These are phyloP conservation scores for Cephalopholis sonnerati DNA, from an alignment of 2,113 vertebrate species.

Conservation along the genomic window DNA sequence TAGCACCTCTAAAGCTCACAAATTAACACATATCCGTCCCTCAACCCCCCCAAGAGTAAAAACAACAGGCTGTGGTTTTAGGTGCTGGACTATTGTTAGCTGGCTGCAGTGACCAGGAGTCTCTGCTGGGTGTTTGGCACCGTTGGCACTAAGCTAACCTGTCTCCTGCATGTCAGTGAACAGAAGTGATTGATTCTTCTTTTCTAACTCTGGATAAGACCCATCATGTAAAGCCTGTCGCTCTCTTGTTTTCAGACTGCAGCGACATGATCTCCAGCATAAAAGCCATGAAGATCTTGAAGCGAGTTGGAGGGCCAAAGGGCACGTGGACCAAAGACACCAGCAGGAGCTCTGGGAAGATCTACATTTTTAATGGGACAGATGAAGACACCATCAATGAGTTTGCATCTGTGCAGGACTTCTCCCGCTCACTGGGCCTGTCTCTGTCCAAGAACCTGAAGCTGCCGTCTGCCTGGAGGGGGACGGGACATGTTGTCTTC, in stretches of 20 bases:
- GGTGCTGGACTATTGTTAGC: too few relatives aligned
- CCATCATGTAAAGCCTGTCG: neutral
- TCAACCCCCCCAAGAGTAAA: too few relatives aligned
- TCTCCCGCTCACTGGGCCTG: constrained; percentile 88
- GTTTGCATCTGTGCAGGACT: constrained; percentile 91
- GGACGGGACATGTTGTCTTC: constrained; percentile 92
- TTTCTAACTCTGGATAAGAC: neutral
- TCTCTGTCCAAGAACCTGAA: constrained; percentile 87
- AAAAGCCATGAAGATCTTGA: constrained; percentile 97
- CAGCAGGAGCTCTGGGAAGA: constrained; percentile 84
- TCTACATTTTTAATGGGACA: constrained; percentile 92
- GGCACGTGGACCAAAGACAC: constrained; percentile 96
- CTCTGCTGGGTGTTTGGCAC: too few relatives aligned
- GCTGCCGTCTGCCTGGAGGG: constrained; percentile 91
- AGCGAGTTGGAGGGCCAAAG: constrained; percentile 88
- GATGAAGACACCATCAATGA: constrained; percentile 88
- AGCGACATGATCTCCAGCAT: constrained; percentile 93
- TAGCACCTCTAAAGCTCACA: too few relatives aligned
- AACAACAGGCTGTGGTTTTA: too few relatives aligned
- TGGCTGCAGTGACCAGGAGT: too few relatives aligned
- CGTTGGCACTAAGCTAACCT: too few relatives aligned
- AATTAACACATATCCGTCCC: too few relatives aligned
- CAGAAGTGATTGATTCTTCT: neutral
- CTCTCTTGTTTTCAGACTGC: constrained; percentile 87
- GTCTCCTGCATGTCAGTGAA: too few relatives aligned